phyloP scores from a whole-genome alignment of 2,797 vertebrate genomes.

The Acrocephalus scirpaceus region DNA sequence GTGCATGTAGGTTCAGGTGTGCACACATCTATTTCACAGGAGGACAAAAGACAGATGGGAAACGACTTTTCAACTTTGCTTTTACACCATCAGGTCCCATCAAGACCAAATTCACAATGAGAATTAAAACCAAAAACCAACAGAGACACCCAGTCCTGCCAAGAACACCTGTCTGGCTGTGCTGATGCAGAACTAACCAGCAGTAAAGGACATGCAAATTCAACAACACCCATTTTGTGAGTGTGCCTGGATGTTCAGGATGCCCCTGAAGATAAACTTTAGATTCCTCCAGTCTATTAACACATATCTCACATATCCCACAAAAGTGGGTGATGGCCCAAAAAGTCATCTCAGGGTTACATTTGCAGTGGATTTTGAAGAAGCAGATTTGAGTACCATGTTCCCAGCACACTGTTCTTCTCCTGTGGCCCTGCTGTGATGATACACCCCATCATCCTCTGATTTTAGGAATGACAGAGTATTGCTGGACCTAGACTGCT shows the following conservation, averaged over 20 bases:
- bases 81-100: background rate
- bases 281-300: background rate
- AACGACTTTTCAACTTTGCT: background rate
- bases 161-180: background rate
- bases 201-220: background rate
- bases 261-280: background rate
- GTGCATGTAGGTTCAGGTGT: background rate
- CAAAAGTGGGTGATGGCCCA: background rate
- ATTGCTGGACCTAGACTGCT: background rate
- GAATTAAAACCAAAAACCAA: background rate
- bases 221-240: background rate
- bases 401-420: background rate
- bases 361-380: background rate
- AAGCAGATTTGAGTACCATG: background rate
- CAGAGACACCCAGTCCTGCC: background rate
- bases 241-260: background rate
- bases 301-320: background rate
- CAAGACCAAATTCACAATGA: background rate
- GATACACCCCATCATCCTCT: background rate
- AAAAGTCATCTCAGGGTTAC: background rate
- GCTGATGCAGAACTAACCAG: background rate
- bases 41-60: background rate
- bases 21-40: background rate
- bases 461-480: background rate
- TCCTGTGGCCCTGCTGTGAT: background rate